phyloP scores from a whole-genome alignment of 1,140 invertebrate species.

The Palaemon carinicauda region DNA sequence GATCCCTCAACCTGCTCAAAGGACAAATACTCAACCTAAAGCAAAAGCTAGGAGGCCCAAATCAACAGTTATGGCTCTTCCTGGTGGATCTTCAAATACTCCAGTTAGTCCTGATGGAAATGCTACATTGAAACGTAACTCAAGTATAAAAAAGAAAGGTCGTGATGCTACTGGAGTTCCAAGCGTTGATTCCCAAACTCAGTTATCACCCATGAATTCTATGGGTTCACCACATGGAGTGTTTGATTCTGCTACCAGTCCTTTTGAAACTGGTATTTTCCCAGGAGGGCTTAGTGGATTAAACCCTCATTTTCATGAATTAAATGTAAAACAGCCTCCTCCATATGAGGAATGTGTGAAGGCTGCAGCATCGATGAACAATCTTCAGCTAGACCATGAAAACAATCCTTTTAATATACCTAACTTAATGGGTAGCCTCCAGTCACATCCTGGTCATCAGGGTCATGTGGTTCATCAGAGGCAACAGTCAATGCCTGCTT shows the following conservation, averaged over 20 bases:
- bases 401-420: slow-evolving; percentile 55
- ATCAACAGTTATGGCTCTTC: slow-evolving; percentile 57
- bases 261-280: slow-evolving; percentile 41
- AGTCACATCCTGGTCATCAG: slow-evolving; percentile 62
- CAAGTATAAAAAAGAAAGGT: slow-evolving; percentile 54
- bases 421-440: slow-evolving; percentile 45
- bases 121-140: slow-evolving; percentile 34
- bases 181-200: slow-evolving; percentile 38
- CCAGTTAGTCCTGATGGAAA: slow-evolving; percentile 44
- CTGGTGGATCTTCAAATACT: slow-evolving; percentile 31
- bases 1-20: slow-evolving; percentile 71
- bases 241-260: slow-evolving; percentile 36
- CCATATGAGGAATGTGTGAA: slow-evolving; percentile 90
- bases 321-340: slow-evolving; percentile 77
- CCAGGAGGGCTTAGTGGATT: slow-evolving; percentile 16
- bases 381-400: slow-evolving; percentile 50
- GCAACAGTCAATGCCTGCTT: slow-evolving; percentile 63
- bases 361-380: slow-evolving; percentile 63
- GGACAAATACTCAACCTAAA: slow-evolving; percentile 59
- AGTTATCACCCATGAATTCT: slow-evolving; percentile 32
- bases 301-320: slow-evolving; percentile 73
- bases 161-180: slow-evolving; percentile 36
- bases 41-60: slow-evolving; percentile 61
- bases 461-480: slow-evolving; percentile 67
- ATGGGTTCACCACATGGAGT: slow-evolving; percentile 37